A percentile compares a stretch with the other conserved stretches of the same genome.
These are phyloP conservation scores for Agapornis roseicollis DNA, from an alignment of 2,113 vertebrate genomes.

Conservation along the genomic window DNA sequence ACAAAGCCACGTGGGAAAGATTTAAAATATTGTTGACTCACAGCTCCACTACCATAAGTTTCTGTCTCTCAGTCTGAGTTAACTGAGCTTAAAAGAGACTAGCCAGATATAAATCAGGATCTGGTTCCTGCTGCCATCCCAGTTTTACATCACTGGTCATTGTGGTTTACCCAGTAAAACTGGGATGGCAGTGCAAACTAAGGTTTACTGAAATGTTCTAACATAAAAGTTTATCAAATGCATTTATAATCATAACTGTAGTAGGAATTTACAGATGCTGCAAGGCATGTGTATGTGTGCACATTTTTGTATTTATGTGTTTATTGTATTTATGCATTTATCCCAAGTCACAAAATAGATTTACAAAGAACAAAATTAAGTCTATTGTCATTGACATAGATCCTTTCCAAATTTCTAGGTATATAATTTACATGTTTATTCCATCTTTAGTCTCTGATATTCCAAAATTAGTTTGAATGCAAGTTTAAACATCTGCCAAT, in stretches of 20 bases:
- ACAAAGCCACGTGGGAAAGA: background rate
- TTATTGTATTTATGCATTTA: background rate
- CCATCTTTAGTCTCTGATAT: background rate
- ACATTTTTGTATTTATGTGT: background rate
- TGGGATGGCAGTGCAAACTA: background rate
- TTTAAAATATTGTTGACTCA: slow-evolving; percentile 6
- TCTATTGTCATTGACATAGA: background rate
- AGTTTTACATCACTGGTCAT: background rate
- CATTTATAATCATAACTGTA: background rate
- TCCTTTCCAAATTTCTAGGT: background rate
- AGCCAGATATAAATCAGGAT: background rate
- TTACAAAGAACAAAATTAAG: background rate
- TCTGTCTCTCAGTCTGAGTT: background rate
- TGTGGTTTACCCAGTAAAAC: background rate
- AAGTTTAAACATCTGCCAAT: background rate
- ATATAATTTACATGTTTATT: background rate
- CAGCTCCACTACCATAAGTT: background rate
- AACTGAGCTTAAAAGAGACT: background rate
- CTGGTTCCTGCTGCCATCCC: background rate
- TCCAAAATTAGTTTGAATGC: background rate
- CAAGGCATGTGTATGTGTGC: background rate
- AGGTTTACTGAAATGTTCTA: background rate
- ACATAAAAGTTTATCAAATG: background rate
- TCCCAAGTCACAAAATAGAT: background rate
- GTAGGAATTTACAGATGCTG: background rate